Evolutionary conservation across 2,113 vertebrate species (phyloP), one percentile per base, ranked within the genome.

Genomic region (Dolichotis patagonum): DNA sequence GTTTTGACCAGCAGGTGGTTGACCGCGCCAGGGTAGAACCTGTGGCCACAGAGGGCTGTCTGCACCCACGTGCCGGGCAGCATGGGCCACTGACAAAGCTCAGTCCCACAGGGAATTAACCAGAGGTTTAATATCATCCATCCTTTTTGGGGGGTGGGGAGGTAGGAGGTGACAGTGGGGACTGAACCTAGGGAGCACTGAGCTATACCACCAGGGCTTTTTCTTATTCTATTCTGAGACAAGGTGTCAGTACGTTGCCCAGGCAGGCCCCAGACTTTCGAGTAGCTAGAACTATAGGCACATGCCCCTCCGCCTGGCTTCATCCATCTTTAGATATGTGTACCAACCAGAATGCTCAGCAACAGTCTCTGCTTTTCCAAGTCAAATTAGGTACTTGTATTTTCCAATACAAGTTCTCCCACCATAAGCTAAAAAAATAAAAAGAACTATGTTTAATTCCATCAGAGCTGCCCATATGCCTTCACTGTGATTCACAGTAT

Each of bases 11-110:
- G 24, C 7, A n/a, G 26, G 16, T 82, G 58, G 38, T 16, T 60
- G 26, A 88, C 30, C 73, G 32, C 32, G 19, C 19, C 46, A 46
- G 30, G 24, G 7, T 32, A 35, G 7, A 62, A 62, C 3, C 38
- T 26, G 19, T 5, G 43, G 41, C 7, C 20, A 46, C 14, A 19
- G 38, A 69, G 3, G 30, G 14, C 75, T 35, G 14, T 30, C 54
- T 35, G n/a, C 3, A 35, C 7, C 58, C 10, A 30, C 1, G 0
- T 1, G 19, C 52, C 56, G 1, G 22, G 71, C 30, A 67, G 30
- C 20, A 28, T 22, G 46, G 49, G 52, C 5, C 3, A 10, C 83
- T 3, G 16, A 75, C 14, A 43, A 46, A 80, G 46, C 56, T 24
- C 77, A 3, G 41, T 30, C 38, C 78, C 32, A 5, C 19, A 38